A percentile compares a stretch with the other conserved stretches of the same genome.
These are phyloP conservation scores for Thripadectes ignobilis DNA, from an alignment of 2,797 vertebrate genomes.

Conservation along the genomic window DNA sequence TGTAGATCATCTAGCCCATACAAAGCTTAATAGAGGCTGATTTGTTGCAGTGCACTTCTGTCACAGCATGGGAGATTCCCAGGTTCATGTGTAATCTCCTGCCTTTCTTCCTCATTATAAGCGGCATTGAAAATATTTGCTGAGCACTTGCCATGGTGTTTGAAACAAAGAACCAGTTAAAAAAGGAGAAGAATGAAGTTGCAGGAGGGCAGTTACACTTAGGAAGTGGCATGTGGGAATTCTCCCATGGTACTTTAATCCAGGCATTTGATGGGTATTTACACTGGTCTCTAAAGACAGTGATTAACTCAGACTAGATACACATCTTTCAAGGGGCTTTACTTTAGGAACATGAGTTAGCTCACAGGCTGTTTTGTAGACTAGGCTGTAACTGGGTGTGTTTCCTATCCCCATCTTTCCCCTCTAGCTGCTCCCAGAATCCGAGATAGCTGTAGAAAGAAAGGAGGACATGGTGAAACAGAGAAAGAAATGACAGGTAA, in stretches of 20 bases:
- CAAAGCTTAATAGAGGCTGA: neutral
- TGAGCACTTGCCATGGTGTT: neutral
- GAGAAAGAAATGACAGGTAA: neutral
- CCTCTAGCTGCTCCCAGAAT: neutral
- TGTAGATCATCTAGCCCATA: neutral
- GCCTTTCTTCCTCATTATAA: neutral
- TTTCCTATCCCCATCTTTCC: neutral
- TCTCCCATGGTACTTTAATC: neutral
- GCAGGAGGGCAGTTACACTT: neutral
- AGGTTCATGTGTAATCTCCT: neutral
- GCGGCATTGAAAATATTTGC: conserved; percentile 23
- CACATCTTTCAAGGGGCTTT: neutral
- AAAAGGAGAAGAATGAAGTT: neutral
- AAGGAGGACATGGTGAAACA: neutral
- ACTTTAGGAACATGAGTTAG: neutral
- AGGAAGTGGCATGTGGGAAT: neutral
- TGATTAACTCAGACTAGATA: neutral
- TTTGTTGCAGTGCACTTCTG: neutral
- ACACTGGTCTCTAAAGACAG: neutral
- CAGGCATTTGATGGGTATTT: neutral
- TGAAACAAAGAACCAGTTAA: conserved; percentile 15
- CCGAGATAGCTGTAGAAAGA: neutral
- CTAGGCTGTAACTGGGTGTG: neutral
- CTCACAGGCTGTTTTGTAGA: neutral
- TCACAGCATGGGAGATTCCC: neutral